Base-by-base conservation (phyloP, 2,888 invertebrate species). In the Pristionchus exspectatus region DNA sequence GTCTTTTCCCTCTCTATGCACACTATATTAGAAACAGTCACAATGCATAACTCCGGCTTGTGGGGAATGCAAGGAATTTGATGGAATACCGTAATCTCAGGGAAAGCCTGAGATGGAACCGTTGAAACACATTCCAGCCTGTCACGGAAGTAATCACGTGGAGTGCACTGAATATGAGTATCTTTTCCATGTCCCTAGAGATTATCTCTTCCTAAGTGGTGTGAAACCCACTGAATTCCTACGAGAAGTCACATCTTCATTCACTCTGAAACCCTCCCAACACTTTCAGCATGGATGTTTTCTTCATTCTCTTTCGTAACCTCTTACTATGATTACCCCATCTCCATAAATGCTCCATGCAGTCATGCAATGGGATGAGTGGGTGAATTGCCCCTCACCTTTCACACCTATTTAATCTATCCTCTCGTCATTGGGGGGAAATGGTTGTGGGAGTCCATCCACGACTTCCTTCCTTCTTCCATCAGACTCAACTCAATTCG, bases 21-120 rank as follows among this genome's bases (percentile, higher is more conserved):
- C 38, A 74, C 38, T 38, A 33, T 74, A 74, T 74, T 74, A 74
- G 74, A 74, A 74, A 74, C 38, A 74, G 30, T 27, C 72, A 30
- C 30, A 69, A 69, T 69, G 69, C 72, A 33, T 33, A 38, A 1
- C 54, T 54, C 54, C 18, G 56, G 56, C 56, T 56, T 56, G 56
- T 21, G 18, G 12, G 56, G 16, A 56, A 56, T 56, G 56, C 56
- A 56, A 16, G 56, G 56, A 56, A 18, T 18, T 56, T 56, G 56
- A 56, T 21, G 21, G 21, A 5, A 56, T 16, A 50, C 44, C 44
- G 44, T 50, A 56, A 56, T 56, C 16, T 56, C 24, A 63, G 63
- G 21, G 63, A 63, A 63, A 21, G 30, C 27, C 30, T 30, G 1
- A 1, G 69, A 16, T 30, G 27, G 30, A 30, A 33, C 69, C 30